Evolutionary conservation across 2,113 vertebrate genomes (phyloP), one percentile per base, ranked within the genome.

Genomic region (Nesoenas mayeri): DNA sequence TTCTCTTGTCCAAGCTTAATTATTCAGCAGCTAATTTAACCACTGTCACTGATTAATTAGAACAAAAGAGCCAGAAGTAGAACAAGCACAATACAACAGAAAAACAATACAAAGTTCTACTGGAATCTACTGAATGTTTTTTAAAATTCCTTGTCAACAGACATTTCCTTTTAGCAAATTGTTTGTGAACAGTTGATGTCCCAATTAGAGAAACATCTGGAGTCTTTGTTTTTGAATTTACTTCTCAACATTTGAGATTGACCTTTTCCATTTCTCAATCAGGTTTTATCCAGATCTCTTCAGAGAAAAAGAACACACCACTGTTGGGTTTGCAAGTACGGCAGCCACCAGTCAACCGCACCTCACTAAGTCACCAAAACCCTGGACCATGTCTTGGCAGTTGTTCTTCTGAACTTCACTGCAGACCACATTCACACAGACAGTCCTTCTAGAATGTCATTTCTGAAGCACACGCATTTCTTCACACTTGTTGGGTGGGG

Each of bases 151-250:
- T 83, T 10, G 66, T 92, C 92, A 96, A 94, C 87, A 92, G 93
- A 88, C 56, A 78, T 71, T 94, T 97, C 93, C 91, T 96, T 95
- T 92, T 65, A 79, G 75, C 48, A 88, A 94, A 90, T 21, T 91
- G 89, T 96, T 96, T 96, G 82, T 48, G 93, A 95, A 71, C 50
- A 89, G 40, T 42, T 73, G 61, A 86, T 85, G 94, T 78, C 58
- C 66, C 85, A 87, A 38, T 83, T 72, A 92, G 16, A 89, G 79
- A 85, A 96, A 97, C 91, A 97, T 90, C 93, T 96, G 95, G 79
- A 96, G 70, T 53, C 65, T 89, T 91, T 91, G 79, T 24, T 95
- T 91, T 83, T 74, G 10, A 91, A 77, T 79, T 78, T 91, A 93
- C 88, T 92, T 73, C 85, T 90, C 48, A 85, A 57, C 44, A 42